A percentile compares a stretch with the other conserved stretches of the same genome.
phyloP scores from a whole-genome alignment of 2,797 vertebrate genomes.

The Artibeus lituratus region DNA sequence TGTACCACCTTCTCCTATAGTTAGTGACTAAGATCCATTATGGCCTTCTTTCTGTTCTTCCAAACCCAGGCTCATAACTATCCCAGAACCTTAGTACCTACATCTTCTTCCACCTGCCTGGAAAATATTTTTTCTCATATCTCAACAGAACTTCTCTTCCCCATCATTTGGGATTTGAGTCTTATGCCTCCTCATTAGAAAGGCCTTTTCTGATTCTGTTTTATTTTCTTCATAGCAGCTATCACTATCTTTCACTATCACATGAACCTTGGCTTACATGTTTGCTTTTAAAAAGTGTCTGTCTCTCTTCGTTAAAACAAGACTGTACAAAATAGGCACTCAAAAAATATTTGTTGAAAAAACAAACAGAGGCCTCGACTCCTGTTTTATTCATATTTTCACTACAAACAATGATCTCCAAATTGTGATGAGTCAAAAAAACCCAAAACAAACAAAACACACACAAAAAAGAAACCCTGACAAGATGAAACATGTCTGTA shows the following conservation, averaged over 20 bases:
- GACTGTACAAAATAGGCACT: background rate
- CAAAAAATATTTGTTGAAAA: background rate
- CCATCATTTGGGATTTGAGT: background rate
- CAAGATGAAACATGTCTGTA: background rate
- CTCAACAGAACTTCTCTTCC: background rate
- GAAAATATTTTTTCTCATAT: background rate
- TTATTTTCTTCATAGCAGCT: background rate
- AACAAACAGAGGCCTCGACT: background rate
- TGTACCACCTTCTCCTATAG: background rate
- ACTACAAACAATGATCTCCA: background rate
- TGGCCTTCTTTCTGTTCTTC: background rate
- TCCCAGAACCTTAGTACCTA: background rate
- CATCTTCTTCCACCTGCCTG: background rate
- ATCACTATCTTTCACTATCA: too few relatives aligned
- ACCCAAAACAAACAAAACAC: background rate
- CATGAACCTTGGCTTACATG: background rate
- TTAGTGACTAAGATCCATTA: background rate
- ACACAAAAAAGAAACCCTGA: background rate
- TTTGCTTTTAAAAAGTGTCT: background rate
- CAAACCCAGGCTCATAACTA: background rate
- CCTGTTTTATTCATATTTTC: background rate
- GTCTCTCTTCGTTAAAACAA: background rate
- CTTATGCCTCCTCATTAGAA: background rate
- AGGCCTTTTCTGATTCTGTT: background rate
- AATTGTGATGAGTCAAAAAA: background rate